A percentile compares a stretch with the other conserved stretches of the same genome.
phyloP scores from a whole-genome alignment of 2,888 invertebrate species.

The Apotomis betuletana region DNA sequence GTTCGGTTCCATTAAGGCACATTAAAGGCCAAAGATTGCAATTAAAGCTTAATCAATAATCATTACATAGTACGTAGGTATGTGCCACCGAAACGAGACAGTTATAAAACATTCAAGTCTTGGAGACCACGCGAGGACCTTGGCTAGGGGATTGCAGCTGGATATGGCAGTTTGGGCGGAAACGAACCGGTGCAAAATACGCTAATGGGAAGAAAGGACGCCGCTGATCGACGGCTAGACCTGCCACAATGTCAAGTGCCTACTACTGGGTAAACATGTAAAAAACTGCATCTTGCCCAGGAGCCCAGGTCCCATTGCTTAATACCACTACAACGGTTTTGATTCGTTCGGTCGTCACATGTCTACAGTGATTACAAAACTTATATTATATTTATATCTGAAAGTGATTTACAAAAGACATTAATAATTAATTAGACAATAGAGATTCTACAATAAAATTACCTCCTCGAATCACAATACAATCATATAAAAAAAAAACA shows the following conservation, averaged over 20 bases:
- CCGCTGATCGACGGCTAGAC: no score
- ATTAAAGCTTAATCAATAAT: slow-evolving; percentile 68
- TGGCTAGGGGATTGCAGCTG: no score
- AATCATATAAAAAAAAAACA: slow-evolving; percentile 16
- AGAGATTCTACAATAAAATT: neutral
- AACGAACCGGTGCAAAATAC: no score
- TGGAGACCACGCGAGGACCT: no score
- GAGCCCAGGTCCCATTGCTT: neutral
- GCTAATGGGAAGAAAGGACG: no score
- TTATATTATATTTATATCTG: neutral
- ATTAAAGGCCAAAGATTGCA: slow-evolving; percentile 70
- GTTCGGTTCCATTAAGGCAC: slow-evolving; percentile 81
- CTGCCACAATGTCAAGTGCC: no score
- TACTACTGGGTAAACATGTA: no score
- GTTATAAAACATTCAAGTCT: neutral
- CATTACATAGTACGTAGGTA: neutral
- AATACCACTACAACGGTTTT: neutral
- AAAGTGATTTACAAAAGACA: slow-evolving; percentile 5
- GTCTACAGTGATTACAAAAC: neutral
- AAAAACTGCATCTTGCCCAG: no score
- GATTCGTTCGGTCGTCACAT: slow-evolving; percentile 6
- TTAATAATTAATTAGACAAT: neutral
- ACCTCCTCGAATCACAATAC: slow-evolving; percentile 6
- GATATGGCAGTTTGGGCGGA: no score
- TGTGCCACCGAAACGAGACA: neutral